Conservation (phyloP, 2,113 vertebrate species). For the Sprattus sprattus region DNA sequence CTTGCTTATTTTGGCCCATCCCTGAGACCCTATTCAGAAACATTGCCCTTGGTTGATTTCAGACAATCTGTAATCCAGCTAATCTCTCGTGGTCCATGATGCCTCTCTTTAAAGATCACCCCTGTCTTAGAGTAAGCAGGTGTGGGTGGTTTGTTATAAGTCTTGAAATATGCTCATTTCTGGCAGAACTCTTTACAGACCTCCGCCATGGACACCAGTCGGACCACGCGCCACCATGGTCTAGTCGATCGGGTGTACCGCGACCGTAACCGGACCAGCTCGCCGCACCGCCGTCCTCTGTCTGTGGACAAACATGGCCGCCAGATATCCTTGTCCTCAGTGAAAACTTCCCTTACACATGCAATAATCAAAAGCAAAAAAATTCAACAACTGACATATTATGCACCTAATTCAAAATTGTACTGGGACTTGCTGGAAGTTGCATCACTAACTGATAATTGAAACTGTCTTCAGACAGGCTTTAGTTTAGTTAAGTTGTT, state of each 20-base stretch:
- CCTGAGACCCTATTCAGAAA: neutral
- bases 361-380: neutral
- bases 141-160: neutral
- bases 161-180: conserved; percentile 3
- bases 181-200: conserved; percentile 77
- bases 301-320: conserved; percentile 95
- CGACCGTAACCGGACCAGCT: conserved; percentile 89
- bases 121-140: neutral
- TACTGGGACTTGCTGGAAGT: neutral
- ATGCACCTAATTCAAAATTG: neutral
- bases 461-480: neutral
- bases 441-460: neutral
- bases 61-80: neutral
- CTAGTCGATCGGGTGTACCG: conserved; percentile 95
- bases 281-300: conserved; percentile 89
- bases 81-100: neutral
- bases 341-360: neutral
- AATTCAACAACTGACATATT: neutral
- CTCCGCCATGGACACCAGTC: conserved; percentile 91
- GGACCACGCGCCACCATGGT: conserved; percentile 93
- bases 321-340: conserved; percentile 89
- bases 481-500: neutral
- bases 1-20: conserved; percentile 30
- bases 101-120: neutral
- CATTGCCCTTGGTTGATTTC: neutral